phyloP scores from a whole-genome alignment of 2,113 vertebrate genomes.

The Phocoena sinus region DNA sequence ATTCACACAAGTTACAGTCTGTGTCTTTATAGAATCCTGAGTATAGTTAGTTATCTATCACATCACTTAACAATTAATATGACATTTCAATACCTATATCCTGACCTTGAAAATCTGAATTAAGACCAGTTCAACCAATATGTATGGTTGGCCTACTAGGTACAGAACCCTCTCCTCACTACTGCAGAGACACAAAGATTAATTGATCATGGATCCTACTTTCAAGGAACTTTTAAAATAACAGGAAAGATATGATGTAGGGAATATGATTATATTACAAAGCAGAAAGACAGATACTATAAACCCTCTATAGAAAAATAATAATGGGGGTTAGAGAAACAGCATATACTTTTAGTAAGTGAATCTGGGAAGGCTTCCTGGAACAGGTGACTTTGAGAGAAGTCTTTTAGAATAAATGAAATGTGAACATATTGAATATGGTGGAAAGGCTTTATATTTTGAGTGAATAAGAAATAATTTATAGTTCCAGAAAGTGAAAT shows the following conservation, averaged over 20 bases:
- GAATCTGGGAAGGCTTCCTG: not conserved
- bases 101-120: not conserved
- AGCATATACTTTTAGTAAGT: not conserved
- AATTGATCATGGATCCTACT: not conserved
- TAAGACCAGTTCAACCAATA: not conserved
- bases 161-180: not conserved
- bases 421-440: not conserved
- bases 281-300: not conserved
- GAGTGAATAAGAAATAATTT: not conserved
- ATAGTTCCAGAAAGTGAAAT: not conserved
- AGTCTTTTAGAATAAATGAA: not conserved
- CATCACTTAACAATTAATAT: not conserved
- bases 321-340: not conserved
- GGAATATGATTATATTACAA: not conserved
- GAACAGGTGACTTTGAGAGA: not conserved
- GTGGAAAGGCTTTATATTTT: not conserved
- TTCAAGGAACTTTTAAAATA: not conserved
- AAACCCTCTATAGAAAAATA: not conserved
- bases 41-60: not conserved
- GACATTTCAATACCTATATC: not conserved
- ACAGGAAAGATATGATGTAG: not conserved
- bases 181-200: not conserved
- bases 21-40: slow-evolving; percentile 4
- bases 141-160: not conserved
- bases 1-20: not conserved